Evolutionary conservation across 2,888 invertebrate genomes (phyloP).

Genomic region (Apamea sordens): DNA sequence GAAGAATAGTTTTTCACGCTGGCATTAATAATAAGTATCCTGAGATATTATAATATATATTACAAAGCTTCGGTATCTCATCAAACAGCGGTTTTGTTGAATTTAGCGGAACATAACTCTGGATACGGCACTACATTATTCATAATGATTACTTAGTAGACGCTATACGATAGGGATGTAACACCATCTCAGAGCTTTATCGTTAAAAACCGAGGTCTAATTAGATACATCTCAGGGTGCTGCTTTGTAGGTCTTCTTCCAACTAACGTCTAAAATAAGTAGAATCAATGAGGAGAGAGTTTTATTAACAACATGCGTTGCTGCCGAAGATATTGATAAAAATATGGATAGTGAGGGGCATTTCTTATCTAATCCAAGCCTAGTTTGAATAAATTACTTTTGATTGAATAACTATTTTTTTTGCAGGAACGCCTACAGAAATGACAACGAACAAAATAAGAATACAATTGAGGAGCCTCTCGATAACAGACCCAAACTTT

Average conservation of each 20-base stretch:
- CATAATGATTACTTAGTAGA: slow-evolving; percentile 31
- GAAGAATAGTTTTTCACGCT: background rate
- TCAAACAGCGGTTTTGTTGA: slow-evolving; percentile 15
- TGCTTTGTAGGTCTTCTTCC: background rate
- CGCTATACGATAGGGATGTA: background rate
- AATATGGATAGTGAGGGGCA: background rate
- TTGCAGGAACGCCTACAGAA: slow-evolving; percentile 73
- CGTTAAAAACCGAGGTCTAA: background rate
- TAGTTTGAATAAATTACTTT: background rate
- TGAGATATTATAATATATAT: background rate
- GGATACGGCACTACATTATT: slow-evolving; percentile 36
- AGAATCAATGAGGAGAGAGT: background rate
- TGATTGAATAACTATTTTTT: slow-evolving; percentile 30
- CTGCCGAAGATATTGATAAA: background rate
- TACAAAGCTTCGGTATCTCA: slow-evolving; percentile 4
- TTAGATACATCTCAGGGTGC: background rate
- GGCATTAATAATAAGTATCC: background rate
- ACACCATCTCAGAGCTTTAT: background rate
- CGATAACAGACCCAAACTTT: slow-evolving; percentile 92
- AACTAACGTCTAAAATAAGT: no score
- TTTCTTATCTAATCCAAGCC: background rate
- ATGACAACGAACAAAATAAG: slow-evolving; percentile 76
- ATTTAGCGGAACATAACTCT: slow-evolving; percentile 17
- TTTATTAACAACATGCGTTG: background rate
- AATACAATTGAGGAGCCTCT: slow-evolving; percentile 84